Conservation (phyloP, 2,888 invertebrate genomes). For the Harmothoe impar region DNA sequence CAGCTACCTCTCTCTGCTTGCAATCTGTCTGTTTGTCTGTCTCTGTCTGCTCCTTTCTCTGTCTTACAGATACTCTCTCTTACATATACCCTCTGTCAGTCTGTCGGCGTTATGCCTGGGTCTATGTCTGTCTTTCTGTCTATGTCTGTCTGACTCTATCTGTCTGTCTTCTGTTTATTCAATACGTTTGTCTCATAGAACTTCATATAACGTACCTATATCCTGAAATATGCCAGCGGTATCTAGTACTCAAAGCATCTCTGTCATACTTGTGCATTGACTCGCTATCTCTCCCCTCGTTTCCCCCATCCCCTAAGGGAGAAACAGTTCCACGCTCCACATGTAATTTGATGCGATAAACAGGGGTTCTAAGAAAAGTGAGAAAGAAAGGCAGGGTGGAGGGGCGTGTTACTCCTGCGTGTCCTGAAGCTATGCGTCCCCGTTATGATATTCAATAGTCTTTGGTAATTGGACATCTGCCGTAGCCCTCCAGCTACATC, state of each 20-base stretch:
- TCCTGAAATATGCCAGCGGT: too few relatives aligned
- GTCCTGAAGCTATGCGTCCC: neutral
- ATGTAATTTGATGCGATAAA: constrained; percentile 42
- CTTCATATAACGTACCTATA: too few relatives aligned
- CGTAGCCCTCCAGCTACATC: neutral
- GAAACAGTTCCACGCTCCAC: neutral
- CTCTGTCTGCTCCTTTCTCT: too few relatives aligned
- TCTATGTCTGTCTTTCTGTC: neutral
- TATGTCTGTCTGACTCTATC: neutral
- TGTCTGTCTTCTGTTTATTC: too few relatives aligned
- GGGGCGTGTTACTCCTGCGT: neutral
- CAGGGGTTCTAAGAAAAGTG: constrained; percentile 2
- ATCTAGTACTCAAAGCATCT: too few relatives aligned
- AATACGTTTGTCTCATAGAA: too few relatives aligned
- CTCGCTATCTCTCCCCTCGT: too few relatives aligned
- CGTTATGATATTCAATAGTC: constrained; percentile 40
- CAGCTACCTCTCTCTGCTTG: too few relatives aligned
- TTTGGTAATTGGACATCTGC: constrained; percentile 44
- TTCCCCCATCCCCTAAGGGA: neutral
- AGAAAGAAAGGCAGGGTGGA: neutral
- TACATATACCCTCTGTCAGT: too few relatives aligned
- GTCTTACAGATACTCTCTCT: too few relatives aligned
- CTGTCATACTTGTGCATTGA: too few relatives aligned
- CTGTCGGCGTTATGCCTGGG: too few relatives aligned
- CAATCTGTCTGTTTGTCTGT: neutral